phyloP scores from a whole-genome alignment of 2,797 vertebrate genomes.

The Podarcis siculus region DNA sequence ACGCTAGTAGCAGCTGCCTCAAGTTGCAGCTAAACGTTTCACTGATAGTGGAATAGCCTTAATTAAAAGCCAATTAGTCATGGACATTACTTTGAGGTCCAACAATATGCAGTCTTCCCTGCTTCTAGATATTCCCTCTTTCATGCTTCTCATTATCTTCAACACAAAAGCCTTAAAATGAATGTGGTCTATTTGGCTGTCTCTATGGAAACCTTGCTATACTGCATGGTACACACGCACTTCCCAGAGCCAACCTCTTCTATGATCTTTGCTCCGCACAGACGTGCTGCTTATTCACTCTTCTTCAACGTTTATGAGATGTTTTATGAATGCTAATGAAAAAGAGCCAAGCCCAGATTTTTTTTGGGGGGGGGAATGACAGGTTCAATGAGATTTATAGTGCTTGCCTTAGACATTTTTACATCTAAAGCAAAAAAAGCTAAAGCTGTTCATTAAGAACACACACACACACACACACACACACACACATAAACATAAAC shows the following conservation, averaged over 20 bases:
- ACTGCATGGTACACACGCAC: slow-evolving; percentile 36
- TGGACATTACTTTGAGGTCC: slow-evolving; percentile 60
- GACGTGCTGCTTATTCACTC: slow-evolving; percentile 58
- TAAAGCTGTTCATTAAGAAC: background rate
- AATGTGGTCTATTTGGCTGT: slow-evolving; percentile 62
- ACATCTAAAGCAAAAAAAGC: background rate
- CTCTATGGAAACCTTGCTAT: slow-evolving; percentile 76
- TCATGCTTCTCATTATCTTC: slow-evolving; percentile 68
- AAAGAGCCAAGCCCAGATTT: slow-evolving; percentile 31
- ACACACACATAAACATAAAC: no score
- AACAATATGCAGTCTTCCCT: slow-evolving; percentile 55
- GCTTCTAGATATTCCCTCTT: slow-evolving; percentile 35
- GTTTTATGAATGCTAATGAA: slow-evolving; percentile 57
- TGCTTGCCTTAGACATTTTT: background rate
- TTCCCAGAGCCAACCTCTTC: slow-evolving; percentile 39
- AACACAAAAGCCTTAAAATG: slow-evolving; percentile 63
- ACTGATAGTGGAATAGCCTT: slow-evolving; percentile 51
- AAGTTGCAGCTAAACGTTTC: slow-evolving; percentile 30
- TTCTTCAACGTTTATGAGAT: slow-evolving; percentile 32
- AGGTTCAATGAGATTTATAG: slow-evolving; percentile 20
- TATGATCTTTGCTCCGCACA: slow-evolving; percentile 66
- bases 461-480: background rate
- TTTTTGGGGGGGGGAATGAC: background rate
- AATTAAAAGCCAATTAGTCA: slow-evolving; percentile 83
- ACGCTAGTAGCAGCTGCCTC: slow-evolving; percentile 43